Evolutionary conservation across 2,888 invertebrate genomes (phyloP).

Genomic region (Bombylius major): DNA sequence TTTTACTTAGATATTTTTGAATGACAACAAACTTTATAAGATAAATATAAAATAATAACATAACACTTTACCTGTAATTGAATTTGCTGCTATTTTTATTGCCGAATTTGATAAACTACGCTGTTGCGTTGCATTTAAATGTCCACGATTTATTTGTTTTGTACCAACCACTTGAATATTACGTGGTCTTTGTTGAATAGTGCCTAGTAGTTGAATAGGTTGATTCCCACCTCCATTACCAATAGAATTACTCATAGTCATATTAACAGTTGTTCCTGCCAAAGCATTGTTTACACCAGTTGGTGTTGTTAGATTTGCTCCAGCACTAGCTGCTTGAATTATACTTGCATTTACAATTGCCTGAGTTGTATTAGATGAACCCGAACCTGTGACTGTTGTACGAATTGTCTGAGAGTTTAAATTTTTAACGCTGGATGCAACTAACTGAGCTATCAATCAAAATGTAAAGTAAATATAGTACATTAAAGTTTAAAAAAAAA

Average conservation of each 20-base stretch:
- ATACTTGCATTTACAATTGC: conserved; percentile 11
- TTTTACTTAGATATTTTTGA: no score
- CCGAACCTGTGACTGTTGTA: conserved; percentile 24
- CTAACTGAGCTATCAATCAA: conserved; percentile 39
- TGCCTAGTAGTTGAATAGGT: conserved; percentile 28
- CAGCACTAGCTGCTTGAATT: conserved; percentile 7
- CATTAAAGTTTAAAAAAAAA: not conserved
- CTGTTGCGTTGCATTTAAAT: conserved; percentile 19
- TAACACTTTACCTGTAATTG: conserved; percentile 26
- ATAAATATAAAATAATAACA: not conserved
- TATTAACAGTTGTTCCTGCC: conserved; percentile 4
- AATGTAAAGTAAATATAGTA: not conserved
- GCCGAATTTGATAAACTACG: conserved; percentile 32
- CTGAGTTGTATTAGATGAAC: conserved; percentile 1
- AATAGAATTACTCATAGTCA: conserved; percentile 11
- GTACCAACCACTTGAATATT: conserved; percentile 34
- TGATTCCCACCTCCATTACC: conserved; percentile 12
- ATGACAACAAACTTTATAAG: not conserved
- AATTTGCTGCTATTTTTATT: conserved; percentile 31
- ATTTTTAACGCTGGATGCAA: conserved; percentile 52
- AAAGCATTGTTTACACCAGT: conserved; percentile 4
- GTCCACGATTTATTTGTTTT: conserved; percentile 29
- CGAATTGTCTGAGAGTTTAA: conserved; percentile 35
- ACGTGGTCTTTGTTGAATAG: conserved; percentile 31
- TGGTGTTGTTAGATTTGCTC: conserved; percentile 2